Base-by-base conservation (phyloP, 1,140 invertebrate species). In the Varroa destructor region DNA sequence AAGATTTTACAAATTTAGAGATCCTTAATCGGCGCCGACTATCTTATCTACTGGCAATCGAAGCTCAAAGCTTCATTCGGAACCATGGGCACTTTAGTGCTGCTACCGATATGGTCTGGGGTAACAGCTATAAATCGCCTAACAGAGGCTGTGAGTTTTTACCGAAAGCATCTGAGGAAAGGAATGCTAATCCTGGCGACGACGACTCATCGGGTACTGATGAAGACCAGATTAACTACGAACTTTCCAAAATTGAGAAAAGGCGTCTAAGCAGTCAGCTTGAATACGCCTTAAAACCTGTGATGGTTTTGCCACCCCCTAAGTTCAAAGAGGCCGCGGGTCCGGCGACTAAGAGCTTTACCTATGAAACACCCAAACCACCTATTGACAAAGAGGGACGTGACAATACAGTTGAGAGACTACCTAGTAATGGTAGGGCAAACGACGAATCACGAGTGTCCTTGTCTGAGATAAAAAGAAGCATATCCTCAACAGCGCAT, bases 11-110 rank as follows among this genome's bases (percentile, higher is more conserved):
- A 2, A 67, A 67, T 40, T 37, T 67, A 2, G 61, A 67, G 2
- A 46, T 67, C 5, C 37, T 67, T 12, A 46, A 46, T 2, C 61
- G 61, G 8, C 61, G 61, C 12, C 40, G 61, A 40, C 61, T 67
- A 12, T 67, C 61, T 3, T 67, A 67, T 8, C 61, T 67, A 4
- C 37, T 67, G 61, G 61, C 61, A 40, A 46, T 67, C 3, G 61
- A 67, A 37, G 61, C 61, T 1, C 61, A 67, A 37, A 40, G 61
- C 14, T 67, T 43, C 61, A 10, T 67, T 40, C 40, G 61, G 5
- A 14, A 67, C 8, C 14, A 43, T 2, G 61, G 46, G 5, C 40
- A 43, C 37, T 36, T 67, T 37, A 67, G 61, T 40, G 61, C 61
- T 4, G 61, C 61, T 46, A 5, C 4, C 8, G 46, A 51, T 8